phyloP scores from a whole-genome alignment of 2,113 vertebrate genomes.

The Colossoma macropomum region DNA sequence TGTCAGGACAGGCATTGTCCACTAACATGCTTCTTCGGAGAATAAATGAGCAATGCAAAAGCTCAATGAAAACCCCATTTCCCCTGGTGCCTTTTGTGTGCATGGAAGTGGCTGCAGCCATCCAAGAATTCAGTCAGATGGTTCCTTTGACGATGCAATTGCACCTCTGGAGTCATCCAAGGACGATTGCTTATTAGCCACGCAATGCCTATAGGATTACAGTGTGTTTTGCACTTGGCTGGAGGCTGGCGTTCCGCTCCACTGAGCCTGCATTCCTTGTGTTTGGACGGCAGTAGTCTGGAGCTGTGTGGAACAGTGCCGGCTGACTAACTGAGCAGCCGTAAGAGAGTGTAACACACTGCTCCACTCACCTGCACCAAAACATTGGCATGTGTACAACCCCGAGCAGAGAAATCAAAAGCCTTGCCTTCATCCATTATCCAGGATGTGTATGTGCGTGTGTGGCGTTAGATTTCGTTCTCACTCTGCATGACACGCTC shows the following conservation, averaged over 20 bases:
- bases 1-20: neutral
- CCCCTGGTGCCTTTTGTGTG: neutral
- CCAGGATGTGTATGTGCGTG: neutral
- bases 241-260: slow-evolving; percentile 69
- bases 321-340: slow-evolving; percentile 62
- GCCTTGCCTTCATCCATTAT: neutral
- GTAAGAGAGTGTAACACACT: slow-evolving; percentile 31
- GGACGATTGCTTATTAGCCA: slow-evolving; percentile 63
- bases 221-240: slow-evolving; percentile 71
- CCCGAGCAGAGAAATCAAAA: neutral
- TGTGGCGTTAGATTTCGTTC: no score
- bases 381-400: slow-evolving; percentile 10
- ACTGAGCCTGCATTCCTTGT: slow-evolving; percentile 54
- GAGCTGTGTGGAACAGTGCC: slow-evolving; percentile 59
- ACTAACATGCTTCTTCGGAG: neutral
- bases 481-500: neutral
- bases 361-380: slow-evolving; percentile 15
- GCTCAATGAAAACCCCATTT: slow-evolving; percentile 20
- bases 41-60: slow-evolving; percentile 20
- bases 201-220: slow-evolving; percentile 73
- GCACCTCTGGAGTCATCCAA: slow-evolving; percentile 57
- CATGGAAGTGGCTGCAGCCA: slow-evolving; percentile 39
- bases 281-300: slow-evolving; percentile 58
- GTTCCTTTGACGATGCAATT: slow-evolving; percentile 48
- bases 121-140: slow-evolving; percentile 63